A percentile compares a stretch with the other conserved stretches of the same genome.
These are phyloP conservation scores for Nettapus auritus DNA, from an alignment of 2,113 vertebrate genomes.

Conservation along the genomic window DNA sequence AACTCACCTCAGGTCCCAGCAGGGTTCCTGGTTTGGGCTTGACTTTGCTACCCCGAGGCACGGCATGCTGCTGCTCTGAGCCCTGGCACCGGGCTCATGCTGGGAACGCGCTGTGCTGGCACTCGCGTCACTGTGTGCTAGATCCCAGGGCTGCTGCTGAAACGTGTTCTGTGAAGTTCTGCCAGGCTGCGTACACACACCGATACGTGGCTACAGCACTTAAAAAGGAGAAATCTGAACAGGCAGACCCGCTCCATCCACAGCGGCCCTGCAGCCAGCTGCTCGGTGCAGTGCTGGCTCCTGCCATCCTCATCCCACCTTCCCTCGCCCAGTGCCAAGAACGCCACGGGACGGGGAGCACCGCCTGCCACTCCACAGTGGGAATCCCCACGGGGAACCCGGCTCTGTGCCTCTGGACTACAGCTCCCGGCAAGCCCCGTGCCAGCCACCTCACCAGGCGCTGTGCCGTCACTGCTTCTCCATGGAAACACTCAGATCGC, in stretches of 20 bases:
- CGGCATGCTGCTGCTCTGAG: no score
- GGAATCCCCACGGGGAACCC: neutral
- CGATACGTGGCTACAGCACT: neutral
- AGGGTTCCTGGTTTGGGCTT: no score
- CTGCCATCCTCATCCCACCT: no score
- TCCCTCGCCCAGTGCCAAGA: neutral
- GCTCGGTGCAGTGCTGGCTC: no score
- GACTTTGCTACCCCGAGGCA: no score
- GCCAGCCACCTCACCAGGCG: rapidly evolving
- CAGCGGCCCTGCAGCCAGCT: no score
- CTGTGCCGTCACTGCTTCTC: neutral
- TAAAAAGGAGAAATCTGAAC: neutral
- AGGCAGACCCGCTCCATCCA: no score
- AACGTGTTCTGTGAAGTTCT: no score
- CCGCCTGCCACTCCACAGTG: neutral
- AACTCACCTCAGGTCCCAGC: no score
- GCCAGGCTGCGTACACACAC: neutral
- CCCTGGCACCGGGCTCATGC: no score
- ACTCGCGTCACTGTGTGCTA: neutral
- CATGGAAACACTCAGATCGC: neutral
- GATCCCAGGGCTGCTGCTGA: neutral
- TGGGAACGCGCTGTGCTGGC: no score
- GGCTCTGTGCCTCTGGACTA: neutral
- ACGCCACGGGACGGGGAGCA: neutral
- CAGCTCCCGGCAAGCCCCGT: neutral